These are phyloP conservation scores for Hippocampus mohnikei DNA, from an alignment of 2,113 vertebrate species.

Conservation along the genomic window DNA sequence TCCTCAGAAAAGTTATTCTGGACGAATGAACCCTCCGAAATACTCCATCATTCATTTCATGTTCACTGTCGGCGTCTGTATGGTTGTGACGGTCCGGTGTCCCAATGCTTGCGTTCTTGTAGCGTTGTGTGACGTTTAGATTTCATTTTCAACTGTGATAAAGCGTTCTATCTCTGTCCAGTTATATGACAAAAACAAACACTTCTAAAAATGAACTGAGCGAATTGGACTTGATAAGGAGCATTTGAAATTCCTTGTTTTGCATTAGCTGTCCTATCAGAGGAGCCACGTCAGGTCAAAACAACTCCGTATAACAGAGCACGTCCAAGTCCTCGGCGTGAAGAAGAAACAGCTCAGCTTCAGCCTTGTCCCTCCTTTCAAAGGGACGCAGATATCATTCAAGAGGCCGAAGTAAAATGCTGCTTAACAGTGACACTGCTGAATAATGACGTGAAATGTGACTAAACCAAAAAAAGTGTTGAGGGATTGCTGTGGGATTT, in stretches of 20 bases:
- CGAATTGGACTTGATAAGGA: background rate
- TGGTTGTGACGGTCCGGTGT: background rate
- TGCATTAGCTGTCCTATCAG: constrained; percentile 3
- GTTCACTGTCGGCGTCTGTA: background rate
- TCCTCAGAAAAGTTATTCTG: background rate
- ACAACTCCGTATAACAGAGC: background rate
- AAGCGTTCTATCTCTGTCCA: background rate
- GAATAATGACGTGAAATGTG: background rate
- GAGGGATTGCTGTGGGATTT: background rate
- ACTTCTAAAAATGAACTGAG: background rate
- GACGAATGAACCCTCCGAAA: background rate
- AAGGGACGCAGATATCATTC: background rate
- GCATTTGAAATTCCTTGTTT: background rate
- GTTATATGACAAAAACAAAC: background rate
- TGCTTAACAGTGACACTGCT: background rate
- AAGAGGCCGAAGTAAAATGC: background rate
- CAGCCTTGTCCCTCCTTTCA: background rate
- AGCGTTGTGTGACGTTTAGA: background rate
- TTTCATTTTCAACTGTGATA: background rate
- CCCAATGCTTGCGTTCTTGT: background rate
- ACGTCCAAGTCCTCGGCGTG: background rate
- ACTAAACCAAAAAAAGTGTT: constrained; percentile 2
- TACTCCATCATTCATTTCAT: background rate
- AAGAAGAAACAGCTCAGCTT: background rate
- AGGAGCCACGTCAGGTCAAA: background rate